phyloP scores from a whole-genome alignment of 1,140 invertebrate species.

The Popillia japonica region DNA sequence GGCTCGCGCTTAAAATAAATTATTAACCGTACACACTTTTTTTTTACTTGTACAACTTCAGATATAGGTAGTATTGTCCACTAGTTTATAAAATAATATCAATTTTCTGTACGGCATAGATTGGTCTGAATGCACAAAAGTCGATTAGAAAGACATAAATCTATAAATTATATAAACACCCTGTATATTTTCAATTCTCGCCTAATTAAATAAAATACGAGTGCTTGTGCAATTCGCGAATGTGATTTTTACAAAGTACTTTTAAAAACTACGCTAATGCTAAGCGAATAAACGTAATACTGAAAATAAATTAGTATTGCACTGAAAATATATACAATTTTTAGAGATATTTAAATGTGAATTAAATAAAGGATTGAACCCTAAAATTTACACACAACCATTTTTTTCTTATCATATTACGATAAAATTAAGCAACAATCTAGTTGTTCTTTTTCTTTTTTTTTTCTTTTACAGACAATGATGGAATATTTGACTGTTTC shows the following conservation, averaged over 20 bases:
- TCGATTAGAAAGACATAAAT: background rate
- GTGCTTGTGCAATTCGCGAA: background rate
- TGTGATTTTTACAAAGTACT: too few relatives aligned
- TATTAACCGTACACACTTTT: too few relatives aligned
- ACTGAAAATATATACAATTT: background rate
- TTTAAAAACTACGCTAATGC: too few relatives aligned
- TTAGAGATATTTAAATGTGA: background rate
- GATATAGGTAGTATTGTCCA: too few relatives aligned
- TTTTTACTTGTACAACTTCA: too few relatives aligned
- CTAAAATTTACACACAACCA: background rate
- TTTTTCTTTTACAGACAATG: too few relatives aligned
- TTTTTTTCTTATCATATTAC: background rate
- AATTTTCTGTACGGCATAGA: background rate
- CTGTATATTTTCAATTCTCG: constrained; percentile 13
- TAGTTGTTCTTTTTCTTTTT: too few relatives aligned
- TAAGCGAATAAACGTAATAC: background rate
- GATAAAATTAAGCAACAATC: too few relatives aligned
- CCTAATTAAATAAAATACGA: background rate
- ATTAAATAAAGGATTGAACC: background rate
- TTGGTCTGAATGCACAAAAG: background rate
- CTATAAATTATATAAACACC: constrained; percentile 2
- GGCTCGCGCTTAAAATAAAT: too few relatives aligned
- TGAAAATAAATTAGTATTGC: constrained; percentile 15
- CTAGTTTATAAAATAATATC: too few relatives aligned
- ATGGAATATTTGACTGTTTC: too few relatives aligned